Evolutionary conservation across 2,113 vertebrate genomes (phyloP), one percentile per base, ranked within the genome.

Genomic region (Tautogolabrus adspersus): DNA sequence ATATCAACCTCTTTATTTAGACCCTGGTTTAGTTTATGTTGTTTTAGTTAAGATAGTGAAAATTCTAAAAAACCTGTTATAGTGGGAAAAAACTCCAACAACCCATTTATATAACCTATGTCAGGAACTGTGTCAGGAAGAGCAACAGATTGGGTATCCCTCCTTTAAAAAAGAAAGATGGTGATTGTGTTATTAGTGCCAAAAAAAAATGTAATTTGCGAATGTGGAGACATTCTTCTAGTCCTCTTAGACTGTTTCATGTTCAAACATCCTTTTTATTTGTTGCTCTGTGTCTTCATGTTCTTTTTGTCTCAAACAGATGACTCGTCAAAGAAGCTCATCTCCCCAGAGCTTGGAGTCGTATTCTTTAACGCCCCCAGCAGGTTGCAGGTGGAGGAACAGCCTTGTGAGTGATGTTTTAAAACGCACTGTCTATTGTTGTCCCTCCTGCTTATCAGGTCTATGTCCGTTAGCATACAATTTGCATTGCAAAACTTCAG

Each of bases 271-370:
- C 8, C 3, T 66, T 9, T 56, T 44, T 60, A 19, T 30, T 13
- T 58, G 6, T 55, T 9, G 68, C 23, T 68, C 11, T 62, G 3
- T 37, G 8, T 63, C 18, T 52, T 47, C 34, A 2, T 59, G 5
- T 56, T 76, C 0, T 49, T 68, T 84, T 46, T 60, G 10, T 81
- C 22, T 72, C 21, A n/a, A 63, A 72, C 79, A 93, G 96, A 96
- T 0, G 96, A 96, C 77, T 94, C 91, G 81, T 93, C 94, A 0
- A 96, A 94, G 63, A 96, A 95, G 80, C 95, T 98, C 3, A 95
- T 98, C 76, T 99, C 98, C 0, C 98, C 98, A 0, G 96, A 96
- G 88, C 91, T 99, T 7, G 98, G 98, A 0, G 96, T 99, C 0
- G 95, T 98, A 18, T 99, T 99, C 89, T 95, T 98, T 73, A 98